Percentiles rank a stretch among this genome's conserved stretches.
Evolutionary conservation across 2,113 vertebrate species (phyloP).

Genomic region (Grallaria varia): DNA sequence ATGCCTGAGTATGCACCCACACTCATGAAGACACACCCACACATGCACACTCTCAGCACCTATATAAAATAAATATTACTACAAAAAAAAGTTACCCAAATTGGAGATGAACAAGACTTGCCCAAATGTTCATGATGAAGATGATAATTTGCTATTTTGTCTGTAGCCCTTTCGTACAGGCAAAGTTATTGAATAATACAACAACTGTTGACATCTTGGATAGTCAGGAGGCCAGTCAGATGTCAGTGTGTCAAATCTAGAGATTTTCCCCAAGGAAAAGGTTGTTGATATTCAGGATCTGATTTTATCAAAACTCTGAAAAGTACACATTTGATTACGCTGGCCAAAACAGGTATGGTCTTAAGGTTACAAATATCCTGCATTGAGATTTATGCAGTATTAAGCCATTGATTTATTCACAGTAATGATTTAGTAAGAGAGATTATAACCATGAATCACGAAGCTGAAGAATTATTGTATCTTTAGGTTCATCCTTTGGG

Average conservation of each 20-base stretch:
- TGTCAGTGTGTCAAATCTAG: neutral
- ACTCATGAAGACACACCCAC: too few species aligned
- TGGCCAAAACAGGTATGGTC: neutral
- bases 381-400: neutral
- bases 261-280: constrained; percentile 19
- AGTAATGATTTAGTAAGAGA: neutral
- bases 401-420: constrained; percentile 13
- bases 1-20: neutral
- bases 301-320: constrained; percentile 28
- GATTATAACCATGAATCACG: constrained; percentile 41
- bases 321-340: neutral
- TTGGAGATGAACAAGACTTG: neutral
- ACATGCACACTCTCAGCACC: neutral
- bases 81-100: neutral
- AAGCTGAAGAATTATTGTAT: neutral
- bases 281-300: neutral
- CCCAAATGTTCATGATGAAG: neutral
- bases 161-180: neutral
- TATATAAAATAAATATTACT: neutral
- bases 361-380: neutral
- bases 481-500: neutral
- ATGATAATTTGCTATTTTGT: neutral
- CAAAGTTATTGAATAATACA: neutral
- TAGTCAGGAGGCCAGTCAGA: neutral
- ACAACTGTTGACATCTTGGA: neutral